Evolutionary conservation across 2,797 vertebrate species (phyloP), one percentile per base, ranked within the genome.

Genomic region (Sebastes trivittatus): DNA sequence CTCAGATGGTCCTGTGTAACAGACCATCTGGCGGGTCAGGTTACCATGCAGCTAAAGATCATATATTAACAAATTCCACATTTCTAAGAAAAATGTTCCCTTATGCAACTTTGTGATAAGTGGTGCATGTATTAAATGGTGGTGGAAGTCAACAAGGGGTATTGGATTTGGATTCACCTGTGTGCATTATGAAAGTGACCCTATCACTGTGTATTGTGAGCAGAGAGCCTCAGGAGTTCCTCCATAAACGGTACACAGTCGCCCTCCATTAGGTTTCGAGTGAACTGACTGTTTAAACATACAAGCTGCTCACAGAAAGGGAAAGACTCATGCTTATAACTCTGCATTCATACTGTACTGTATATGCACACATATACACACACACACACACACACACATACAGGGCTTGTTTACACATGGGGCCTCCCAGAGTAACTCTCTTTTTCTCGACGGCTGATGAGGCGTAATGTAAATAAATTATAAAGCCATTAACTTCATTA

Each of bases 391-490:
- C 8, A 23, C n/a, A 64, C 61, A 29, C 27, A 6, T 2, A 29
- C 3, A 11, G 25, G 20, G 32, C 69, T 14, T 85, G 83, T 90
- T 93, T 88, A 80, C 79, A 22, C 68, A 69, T 14, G 58, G 69
- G 42, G 52, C 36, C 71, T 73, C 69, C 29, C 46, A 63, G 69
- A 79, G 7, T 22, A 34, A 74, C 55, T 81, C 60, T n/a, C 49
- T 77, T 66, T 79, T 64, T 82, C 71, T 67, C 38, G 7, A 20
- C 70, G 54, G 62, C 73, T 83, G 72, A 91, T 90, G 84, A 92
- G 67, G 79, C 79, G 3, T 78, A 80, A 74, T 78, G 36, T 88
- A 87, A 93, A 91, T 90, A 80, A 80, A 87, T 90, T 85, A 90
- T 22, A 13, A 78, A 75, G 56, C 18, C 71, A 82, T 89, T 90